Evolutionary conservation across 2,797 vertebrate genomes (phyloP).

Genomic region (Sphenopsis melanotis): DNA sequence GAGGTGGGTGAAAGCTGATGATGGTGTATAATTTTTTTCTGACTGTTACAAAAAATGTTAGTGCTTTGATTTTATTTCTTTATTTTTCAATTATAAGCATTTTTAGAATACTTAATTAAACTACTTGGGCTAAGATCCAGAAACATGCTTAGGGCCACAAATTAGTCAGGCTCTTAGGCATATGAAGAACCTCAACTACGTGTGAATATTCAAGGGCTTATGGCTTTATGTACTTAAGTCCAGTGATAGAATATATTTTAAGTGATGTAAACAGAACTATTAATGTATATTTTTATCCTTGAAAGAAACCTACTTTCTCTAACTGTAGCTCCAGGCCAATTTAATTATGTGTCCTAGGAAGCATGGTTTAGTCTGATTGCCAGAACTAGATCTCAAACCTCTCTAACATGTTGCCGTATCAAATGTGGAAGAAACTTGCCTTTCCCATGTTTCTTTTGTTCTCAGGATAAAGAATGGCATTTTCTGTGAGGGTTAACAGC

Average conservation of each 20-base stretch:
- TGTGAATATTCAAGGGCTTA: not conserved
- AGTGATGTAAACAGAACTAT: not conserved
- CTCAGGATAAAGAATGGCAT: not conserved
- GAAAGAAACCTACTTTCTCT: not conserved
- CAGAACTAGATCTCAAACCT: not conserved
- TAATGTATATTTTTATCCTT: not conserved
- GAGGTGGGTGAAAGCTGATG: not conserved
- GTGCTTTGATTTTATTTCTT: not conserved
- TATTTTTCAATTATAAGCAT: not conserved
- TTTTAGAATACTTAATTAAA: not conserved
- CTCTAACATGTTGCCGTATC: not conserved
- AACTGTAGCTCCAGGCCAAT: not conserved
- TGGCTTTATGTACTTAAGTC: not conserved
- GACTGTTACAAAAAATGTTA: not conserved
- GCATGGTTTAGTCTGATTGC: not conserved
- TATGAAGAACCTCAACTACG: not conserved
- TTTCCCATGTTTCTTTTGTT: rapidly evolving
- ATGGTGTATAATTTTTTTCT: not conserved
- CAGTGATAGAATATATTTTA: not conserved
- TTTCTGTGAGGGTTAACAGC: not conserved
- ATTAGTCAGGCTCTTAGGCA: not conserved
- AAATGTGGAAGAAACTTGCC: not conserved
- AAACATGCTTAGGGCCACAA: not conserved
- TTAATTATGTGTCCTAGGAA: not conserved
- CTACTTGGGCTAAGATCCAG: not conserved